Evolutionary conservation across 2,113 vertebrate species (phyloP).

Genomic region (Anseranas semipalmata): DNA sequence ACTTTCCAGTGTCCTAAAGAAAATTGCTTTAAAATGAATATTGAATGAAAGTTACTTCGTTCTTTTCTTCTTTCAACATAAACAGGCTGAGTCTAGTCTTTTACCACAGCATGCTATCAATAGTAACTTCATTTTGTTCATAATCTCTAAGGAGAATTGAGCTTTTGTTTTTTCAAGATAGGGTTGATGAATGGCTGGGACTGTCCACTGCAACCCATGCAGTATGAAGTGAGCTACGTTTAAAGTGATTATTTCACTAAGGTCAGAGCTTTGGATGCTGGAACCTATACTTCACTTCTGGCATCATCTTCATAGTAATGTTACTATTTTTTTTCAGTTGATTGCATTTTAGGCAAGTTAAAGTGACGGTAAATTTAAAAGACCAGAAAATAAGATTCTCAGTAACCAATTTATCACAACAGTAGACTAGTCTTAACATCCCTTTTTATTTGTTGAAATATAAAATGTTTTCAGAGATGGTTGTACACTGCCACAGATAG

Average conservation of each 20-base stretch:
- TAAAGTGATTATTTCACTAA: neutral
- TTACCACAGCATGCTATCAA: neutral
- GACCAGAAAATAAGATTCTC: neutral
- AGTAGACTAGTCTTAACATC: neutral
- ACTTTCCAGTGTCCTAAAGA: neutral
- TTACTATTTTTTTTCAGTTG: neutral
- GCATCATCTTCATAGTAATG: neutral
- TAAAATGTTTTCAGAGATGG: neutral
- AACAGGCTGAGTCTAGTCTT: neutral
- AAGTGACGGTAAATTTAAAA: neutral
- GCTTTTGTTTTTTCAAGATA: neutral
- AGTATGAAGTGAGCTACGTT: neutral
- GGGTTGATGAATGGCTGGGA: neutral
- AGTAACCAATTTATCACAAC: neutral
- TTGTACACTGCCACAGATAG: neutral
- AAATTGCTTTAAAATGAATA: neutral
- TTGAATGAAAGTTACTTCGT: neutral
- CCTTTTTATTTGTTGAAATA: conserved; percentile 28
- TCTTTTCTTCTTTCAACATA: neutral
- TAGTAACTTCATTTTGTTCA: neutral
- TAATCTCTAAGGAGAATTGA: neutral
- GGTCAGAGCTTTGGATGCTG: neutral
- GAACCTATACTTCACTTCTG: neutral
- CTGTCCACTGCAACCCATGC: neutral
- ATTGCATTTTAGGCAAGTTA: neutral